phyloP scores from a whole-genome alignment of 1,140 invertebrate genomes.

The Drosophila simulans region DNA sequence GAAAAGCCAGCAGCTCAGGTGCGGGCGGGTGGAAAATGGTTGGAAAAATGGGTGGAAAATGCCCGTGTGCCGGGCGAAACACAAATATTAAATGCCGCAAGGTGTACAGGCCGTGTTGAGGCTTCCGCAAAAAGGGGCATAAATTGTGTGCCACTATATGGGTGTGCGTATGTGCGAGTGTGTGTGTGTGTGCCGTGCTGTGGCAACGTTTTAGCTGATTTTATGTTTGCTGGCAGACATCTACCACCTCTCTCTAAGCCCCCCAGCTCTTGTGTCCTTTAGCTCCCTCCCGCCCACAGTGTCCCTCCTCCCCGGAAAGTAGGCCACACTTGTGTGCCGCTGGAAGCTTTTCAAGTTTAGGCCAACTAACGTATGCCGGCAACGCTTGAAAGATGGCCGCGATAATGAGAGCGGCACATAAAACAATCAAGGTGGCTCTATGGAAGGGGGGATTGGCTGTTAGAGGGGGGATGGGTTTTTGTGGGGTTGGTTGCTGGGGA shows the following conservation, averaged over 20 bases:
- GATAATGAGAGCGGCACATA: constrained; percentile 61
- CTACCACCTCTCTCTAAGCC: neutral
- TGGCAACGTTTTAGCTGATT: constrained; percentile 76
- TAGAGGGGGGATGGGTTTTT: too few species aligned
- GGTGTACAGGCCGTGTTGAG: constrained; percentile 68
- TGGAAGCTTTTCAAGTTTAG: constrained; percentile 75
- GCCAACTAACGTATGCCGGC: constrained; percentile 78
- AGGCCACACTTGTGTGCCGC: constrained; percentile 65
- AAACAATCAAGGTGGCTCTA: constrained; percentile 29
- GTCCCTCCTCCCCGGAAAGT: constrained; percentile 42
- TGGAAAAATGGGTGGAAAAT: constrained; percentile 3
- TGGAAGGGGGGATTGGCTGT: too few species aligned
- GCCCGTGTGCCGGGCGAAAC: constrained; percentile 49
- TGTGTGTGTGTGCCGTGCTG: constrained; percentile 29
- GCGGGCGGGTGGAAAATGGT: constrained; percentile 19
- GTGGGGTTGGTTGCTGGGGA: neutral
- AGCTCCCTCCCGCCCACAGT: neutral
- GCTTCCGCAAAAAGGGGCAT: constrained; percentile 71
- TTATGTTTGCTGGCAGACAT: constrained; percentile 63
- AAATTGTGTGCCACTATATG: constrained; percentile 36
- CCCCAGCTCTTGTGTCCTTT: neutral
- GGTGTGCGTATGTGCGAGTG: constrained; percentile 1
- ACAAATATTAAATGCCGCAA: constrained; percentile 82
- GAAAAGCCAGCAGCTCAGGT: constrained; percentile 42
- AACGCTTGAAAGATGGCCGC: constrained; percentile 72